Percentiles rank a stretch among this genome's conserved stretches.
These are phyloP conservation scores for Chinchilla lanigera DNA, from an alignment of 2,113 vertebrate genomes.

Conservation along the genomic window DNA sequence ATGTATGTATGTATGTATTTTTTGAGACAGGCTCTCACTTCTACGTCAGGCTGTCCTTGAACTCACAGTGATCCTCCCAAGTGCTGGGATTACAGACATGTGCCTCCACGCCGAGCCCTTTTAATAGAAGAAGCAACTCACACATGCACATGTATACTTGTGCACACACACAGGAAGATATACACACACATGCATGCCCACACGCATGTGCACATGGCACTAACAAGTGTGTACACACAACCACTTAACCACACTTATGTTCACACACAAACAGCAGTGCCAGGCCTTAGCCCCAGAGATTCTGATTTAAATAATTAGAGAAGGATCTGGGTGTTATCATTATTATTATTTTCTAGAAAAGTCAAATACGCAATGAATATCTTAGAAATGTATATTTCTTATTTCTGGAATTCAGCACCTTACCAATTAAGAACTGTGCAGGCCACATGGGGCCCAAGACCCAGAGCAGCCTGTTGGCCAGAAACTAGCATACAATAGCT, in stretches of 20 bases:
- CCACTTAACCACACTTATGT: neutral
- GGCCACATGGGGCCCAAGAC: neutral
- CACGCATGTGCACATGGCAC: neutral
- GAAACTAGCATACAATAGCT: neutral
- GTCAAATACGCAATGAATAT: neutral
- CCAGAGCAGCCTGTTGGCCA: neutral
- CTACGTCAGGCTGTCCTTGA: neutral
- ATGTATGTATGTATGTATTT: no score
- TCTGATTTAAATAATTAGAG: neutral
- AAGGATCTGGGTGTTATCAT: neutral
- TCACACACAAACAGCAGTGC: neutral
- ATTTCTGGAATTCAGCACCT: neutral
- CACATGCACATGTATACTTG: fast-evolving
- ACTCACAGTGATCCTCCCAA: neutral
- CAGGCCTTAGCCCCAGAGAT: neutral
- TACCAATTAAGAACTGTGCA: neutral
- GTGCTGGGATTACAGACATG: neutral
- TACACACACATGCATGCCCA: neutral
- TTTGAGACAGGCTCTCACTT: neutral
- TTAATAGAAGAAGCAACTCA: neutral
- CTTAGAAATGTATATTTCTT: neutral
- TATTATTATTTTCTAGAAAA: neutral
- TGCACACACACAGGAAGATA: fast-evolving
- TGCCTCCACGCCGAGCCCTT: neutral
- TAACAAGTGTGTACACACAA: neutral